Evolutionary conservation across 2,888 invertebrate genomes (phyloP), one percentile per base, ranked within the genome.

Genomic region (Drosophila gaucha): DNA sequence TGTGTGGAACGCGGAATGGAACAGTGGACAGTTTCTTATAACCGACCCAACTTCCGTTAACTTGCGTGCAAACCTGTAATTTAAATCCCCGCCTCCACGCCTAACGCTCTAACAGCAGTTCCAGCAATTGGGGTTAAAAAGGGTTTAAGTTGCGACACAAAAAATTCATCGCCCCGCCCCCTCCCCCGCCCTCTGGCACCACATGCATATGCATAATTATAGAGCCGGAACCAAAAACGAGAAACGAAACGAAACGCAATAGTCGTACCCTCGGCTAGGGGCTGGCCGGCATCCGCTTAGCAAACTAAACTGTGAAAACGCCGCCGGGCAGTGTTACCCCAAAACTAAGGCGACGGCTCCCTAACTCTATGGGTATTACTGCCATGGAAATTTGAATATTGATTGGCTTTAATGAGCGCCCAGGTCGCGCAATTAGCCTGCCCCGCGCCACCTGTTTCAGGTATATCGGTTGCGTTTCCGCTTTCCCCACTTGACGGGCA

Each of bases 261-360:
- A 4, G 0, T 2, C 3, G 30, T 6, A 8, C 38, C 24, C 6
- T 5, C 20, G 56, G 8, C 26, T 36, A 24, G 57, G 74, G 65
- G 65, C 73, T 68, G 74, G 36, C n/a, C 63, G 67, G 41, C 39
- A 59, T 68, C 47, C 71, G 79, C 79, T 85, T 82, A 79, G 36
- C 69, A 58, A 82, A 86, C 86, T 83, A 82, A 82, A 86, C 82
- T 82, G 82, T 82, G 86, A 82, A 82, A 82, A 83, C 63, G 86
- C 78, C 82, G 55, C 22, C 35, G 57, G 74, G 55, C 35, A 49
- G 39, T 35, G 36, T 38, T 10, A 16, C 41, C 20, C 18, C 9
- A 16, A 59, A 31, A 36, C 20, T 8, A 14, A 35, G 18, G 14
- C 0, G 20, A 20, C 22, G 31, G 20, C 39, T 0, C 8, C 1